Percentiles rank a stretch among this genome's conserved stretches.
Evolutionary conservation across 2,888 invertebrate species (phyloP).

Genomic region (Hirtodrosophila confusa): DNA sequence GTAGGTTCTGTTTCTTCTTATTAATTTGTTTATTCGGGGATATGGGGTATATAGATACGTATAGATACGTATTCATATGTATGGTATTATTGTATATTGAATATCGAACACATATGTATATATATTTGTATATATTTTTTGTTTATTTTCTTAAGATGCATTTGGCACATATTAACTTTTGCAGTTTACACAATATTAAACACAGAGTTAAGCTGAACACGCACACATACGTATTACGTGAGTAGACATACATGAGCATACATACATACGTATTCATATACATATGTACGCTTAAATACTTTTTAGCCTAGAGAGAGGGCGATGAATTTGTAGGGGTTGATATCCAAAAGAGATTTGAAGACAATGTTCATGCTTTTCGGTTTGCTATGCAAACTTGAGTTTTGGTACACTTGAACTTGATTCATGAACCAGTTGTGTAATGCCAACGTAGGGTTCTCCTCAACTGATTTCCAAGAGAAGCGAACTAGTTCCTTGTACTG

Average conservation of each 20-base stretch:
- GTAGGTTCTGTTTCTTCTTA: background rate
- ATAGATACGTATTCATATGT: constrained; percentile 6
- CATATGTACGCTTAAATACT: constrained; percentile 2
- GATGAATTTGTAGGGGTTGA: background rate
- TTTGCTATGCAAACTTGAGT: background rate
- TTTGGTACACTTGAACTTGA: constrained; percentile 1
- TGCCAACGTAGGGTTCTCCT: too few species aligned
- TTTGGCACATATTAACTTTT: constrained; percentile 64
- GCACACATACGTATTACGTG: constrained; percentile 10
- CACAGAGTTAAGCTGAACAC: constrained; percentile 45
- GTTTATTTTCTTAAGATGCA: constrained; percentile 35
- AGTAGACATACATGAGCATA: background rate
- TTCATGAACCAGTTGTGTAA: background rate
- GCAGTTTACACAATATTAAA: constrained; percentile 54
- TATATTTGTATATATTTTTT: constrained; percentile 15
- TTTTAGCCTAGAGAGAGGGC: constrained; percentile 26
- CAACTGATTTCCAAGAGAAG: too few species aligned
- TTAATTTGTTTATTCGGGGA: constrained; percentile 5
- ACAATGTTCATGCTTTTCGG: too few species aligned
- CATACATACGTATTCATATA: constrained; percentile 1
- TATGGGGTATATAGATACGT: constrained; percentile 38
- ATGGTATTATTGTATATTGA: constrained; percentile 23
- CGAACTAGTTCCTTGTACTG: background rate
- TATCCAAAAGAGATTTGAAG: background rate
- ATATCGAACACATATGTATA: constrained; percentile 48